Base-by-base conservation (phyloP, 2,888 invertebrate species). In the Ganaspis brasiliensis region DNA sequence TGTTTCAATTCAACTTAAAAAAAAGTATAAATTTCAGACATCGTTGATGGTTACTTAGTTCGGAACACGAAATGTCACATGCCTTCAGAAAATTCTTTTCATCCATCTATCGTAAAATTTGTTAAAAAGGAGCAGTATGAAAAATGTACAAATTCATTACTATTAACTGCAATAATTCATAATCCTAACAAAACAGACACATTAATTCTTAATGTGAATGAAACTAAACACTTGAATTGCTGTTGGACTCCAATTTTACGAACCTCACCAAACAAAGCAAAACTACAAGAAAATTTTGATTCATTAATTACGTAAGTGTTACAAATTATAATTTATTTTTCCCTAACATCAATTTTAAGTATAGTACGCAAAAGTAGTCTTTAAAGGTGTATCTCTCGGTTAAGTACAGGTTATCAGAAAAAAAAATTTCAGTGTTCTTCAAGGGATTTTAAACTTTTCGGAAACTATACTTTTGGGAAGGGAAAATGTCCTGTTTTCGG, bases 51-150 rank as follows among this genome's bases (percentile, higher is more conserved):
- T 5, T 94, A 92, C 83, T 87, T 94, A 74, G 93, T 94, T 2
- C 93, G 93, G 92, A 95, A 93, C 86, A 92, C 94, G 49, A 93
- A 92, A 86, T 95, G 95, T 85, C 93, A 93, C 86, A 95, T 95
- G 87, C 92, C 93, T 4, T 86, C 89, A 37, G 88, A 87, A 76
- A 81, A 89, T 16, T 93, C 94, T 79, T 84, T 94, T 77, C 93
- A 95, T 86, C 93, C 94, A 4, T 94, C 94, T 81, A 93, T 94
- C 76, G 92, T 92, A 88, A 90, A 92, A 77, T 93, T 93, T 79
- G 93, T 94, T 78, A 92, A 92, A 56, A 92, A 92, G 24, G 91
- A 92, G 76, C 92, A 92, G 75, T 94, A 94, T 81, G 93, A 93
- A 78, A 82, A 92, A 0, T 95, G 95, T 85, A 90, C 92, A 6